phyloP scores from a whole-genome alignment of 2,888 invertebrate species.

The Metellina segmentata region DNA sequence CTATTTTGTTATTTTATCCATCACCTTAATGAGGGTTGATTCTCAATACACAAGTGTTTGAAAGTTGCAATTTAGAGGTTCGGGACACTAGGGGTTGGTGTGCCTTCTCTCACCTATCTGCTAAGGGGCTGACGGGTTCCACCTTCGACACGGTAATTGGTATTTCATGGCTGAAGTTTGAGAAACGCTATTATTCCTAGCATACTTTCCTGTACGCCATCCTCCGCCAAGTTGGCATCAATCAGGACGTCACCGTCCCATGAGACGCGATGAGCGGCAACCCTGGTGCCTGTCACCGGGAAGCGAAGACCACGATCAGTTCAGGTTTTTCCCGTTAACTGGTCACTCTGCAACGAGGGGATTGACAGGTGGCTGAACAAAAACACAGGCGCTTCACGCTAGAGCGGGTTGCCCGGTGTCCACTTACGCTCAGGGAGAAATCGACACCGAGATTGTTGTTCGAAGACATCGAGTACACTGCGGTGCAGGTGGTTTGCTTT shows the following conservation, averaged over 20 bases:
- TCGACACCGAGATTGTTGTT: conserved; percentile 45
- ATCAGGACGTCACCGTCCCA: background rate
- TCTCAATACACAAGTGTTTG: background rate
- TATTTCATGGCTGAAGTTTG: background rate
- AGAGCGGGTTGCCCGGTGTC: conserved; percentile 8
- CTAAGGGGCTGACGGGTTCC: too few species aligned
- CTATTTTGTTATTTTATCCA: too few species aligned
- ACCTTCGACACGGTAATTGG: background rate
- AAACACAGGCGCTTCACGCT: background rate
- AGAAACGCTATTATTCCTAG: background rate
- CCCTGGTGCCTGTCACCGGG: conserved; percentile 42
- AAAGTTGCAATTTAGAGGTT: background rate
- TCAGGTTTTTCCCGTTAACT: conserved; percentile 68
- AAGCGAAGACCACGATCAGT: conserved; percentile 10
- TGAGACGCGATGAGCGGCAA: background rate
- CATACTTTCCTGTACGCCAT: too few species aligned
- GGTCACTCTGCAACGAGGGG: background rate
- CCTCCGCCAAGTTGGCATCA: conserved; percentile 27
- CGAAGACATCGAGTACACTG: background rate
- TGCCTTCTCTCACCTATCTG: background rate
- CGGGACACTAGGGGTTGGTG: background rate
- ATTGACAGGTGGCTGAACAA: conserved; percentile 30
- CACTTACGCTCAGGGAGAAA: conserved; percentile 27
- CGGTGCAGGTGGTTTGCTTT: conserved; percentile 39
- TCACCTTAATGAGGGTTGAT: too few species aligned